Conservation (phyloP, 2,113 vertebrate genomes). For the Corythornis vintsioides region DNA sequence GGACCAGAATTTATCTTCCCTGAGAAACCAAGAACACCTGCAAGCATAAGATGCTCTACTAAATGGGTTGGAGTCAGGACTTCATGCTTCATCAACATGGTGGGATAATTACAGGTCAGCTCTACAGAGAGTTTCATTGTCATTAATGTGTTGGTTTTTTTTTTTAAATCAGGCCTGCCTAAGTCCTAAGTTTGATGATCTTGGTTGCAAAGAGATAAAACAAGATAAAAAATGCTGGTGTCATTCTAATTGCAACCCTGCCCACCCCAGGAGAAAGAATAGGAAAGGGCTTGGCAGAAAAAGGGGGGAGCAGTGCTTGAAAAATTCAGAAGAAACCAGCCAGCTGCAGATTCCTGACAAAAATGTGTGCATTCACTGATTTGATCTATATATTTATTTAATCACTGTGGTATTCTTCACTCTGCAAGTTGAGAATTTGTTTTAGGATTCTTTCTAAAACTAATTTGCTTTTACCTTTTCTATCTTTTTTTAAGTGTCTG, state of each 20-base stretch:
- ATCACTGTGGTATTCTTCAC: neutral
- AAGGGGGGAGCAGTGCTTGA: neutral
- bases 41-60: neutral
- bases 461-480: neutral
- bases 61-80: neutral
- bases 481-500: rapidly evolving
- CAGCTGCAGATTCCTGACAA: neutral
- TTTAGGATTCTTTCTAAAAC: neutral
- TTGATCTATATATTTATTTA: neutral
- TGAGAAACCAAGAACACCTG: neutral
- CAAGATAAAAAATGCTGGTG: neutral
- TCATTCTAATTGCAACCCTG: neutral
- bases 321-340: neutral
- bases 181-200: neutral
- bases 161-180: too few species aligned
- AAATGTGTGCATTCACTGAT: neutral
- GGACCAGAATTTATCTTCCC: neutral
- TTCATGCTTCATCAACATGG: neutral
- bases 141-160: neutral
- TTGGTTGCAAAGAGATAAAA: neutral
- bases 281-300: neutral
- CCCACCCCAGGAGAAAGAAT: neutral
- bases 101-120: neutral
- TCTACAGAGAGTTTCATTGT: neutral
- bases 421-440: neutral